Base-by-base conservation (phyloP, 2,113 vertebrate species). In the Heptranchias perlo region DNA sequence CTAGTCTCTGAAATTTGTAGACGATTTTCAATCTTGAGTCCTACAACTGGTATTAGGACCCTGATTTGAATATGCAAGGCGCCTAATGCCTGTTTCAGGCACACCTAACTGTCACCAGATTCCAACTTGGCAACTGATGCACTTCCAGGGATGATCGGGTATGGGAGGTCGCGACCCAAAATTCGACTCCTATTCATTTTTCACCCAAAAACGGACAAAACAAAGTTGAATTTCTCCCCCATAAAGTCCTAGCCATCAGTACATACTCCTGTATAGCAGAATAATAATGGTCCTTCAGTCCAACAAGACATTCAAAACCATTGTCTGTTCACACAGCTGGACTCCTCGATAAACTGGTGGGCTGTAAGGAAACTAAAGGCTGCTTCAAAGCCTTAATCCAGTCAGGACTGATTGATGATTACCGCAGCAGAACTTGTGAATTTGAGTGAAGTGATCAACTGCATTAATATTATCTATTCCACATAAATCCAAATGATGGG, bases 401-500 rank as follows among this genome's bases (percentile, higher is more conserved):
- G 65, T 31, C 44, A 69, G 21, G 23, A 49, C 94, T 49, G 64
- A 49, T 35, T 31, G 94, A 49, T 16, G 44, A 95, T 52, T 69
- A 69, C 64, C 52, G 35, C 39, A 95, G 10, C 64, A 25, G 44
- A 69, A 69, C 28, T 8, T 67, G 65, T 73, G 65, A 7, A 52
- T 69, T 69, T 95, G 64, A 95, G 44, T 69, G 64, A 95, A 11
- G 4, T 95, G 94, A 95, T 95, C 52, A 94, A 28, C 21, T 47
- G 93, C 39, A 64, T 67, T 69, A 67, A 69, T 94, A 69, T 69
- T 52, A 95, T 73, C 44, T 95, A 6, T 31, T 95, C 64, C 94
- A 18, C 23, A 35, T 73, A 73, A 95, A 69, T 69, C 47, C 64
- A 49, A 49, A 69, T 73, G 94, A 73, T 95, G 94, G 13, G 28